These are phyloP conservation scores for Cheilosia impressa DNA, from an alignment of 2,888 invertebrate species.

Conservation along the genomic window DNA sequence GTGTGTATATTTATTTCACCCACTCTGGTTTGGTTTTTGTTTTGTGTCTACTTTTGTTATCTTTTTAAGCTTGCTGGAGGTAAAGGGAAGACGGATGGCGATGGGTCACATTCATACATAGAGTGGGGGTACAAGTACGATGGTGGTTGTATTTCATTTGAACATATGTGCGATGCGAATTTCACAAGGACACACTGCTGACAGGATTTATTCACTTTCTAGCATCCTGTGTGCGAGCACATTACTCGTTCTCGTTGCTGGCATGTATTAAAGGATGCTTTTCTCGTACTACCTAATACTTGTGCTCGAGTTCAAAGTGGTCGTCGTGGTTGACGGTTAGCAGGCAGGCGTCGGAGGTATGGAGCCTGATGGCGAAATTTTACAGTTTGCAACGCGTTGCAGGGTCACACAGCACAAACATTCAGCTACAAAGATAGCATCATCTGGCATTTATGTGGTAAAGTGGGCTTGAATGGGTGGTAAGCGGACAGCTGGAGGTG, in stretches of 20 bases:
- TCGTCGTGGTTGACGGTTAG: conserved; percentile 66
- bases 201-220: conserved; percentile 75
- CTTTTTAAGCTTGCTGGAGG: conserved; percentile 60
- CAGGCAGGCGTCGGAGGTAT: conserved; percentile 19
- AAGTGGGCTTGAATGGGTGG: conserved; percentile 47
- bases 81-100: conserved; percentile 32
- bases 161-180: conserved; percentile 73
- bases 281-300: conserved; percentile 7
- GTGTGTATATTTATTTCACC: conserved; percentile 64
- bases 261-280: conserved; percentile 26
- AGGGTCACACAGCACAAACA: conserved; percentile 47
- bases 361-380: conserved; percentile 47
- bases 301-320: conserved; percentile 63
- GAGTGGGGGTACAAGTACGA: neutral
- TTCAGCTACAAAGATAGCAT: conserved; percentile 54
- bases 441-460: conserved; percentile 68
- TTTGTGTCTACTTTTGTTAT: conserved; percentile 62
- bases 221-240: conserved; percentile 68
- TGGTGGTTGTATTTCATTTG: conserved; percentile 63
- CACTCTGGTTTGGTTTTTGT: conserved; percentile 33
- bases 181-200: conserved; percentile 73
- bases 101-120: conserved; percentile 2
- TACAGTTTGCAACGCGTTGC: conserved; percentile 57
- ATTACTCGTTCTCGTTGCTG: conserved; percentile 54
- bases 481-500: conserved; percentile 58